Evolutionary conservation across 1,140 invertebrate genomes (phyloP), one percentile per base, ranked within the genome.

Genomic region (Eueides isabella): DNA sequence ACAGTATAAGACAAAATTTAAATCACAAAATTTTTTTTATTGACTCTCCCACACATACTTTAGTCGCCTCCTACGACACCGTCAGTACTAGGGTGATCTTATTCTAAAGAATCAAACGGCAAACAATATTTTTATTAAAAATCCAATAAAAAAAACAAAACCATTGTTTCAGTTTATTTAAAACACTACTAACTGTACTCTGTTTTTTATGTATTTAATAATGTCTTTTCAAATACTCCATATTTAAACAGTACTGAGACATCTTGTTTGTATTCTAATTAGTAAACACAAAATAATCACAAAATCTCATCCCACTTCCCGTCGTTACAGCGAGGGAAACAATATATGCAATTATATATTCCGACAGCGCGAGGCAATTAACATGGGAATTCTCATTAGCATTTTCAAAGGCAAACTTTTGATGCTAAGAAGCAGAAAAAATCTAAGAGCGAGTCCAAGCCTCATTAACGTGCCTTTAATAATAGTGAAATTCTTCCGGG

Each of bases 291-390:
- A 78, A n/a, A 86, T 83, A 83, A 87, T 81, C 75, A 77, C 80
- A 74, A 82, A 81, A 83, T 81, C 77, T 84, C 79, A 76, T 77
- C 79, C 76, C 77, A 76, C 81, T 85, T 83, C 74, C 71, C 72
- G 77, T 78, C 74, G 76, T 77, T 79, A 77, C 65, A 82, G 82
- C 76, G 82, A 80, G 79, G 79, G 78, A 85, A 88, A 88, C 85
- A 90, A 88, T 90, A 85, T 84, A 88, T 89, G 83, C 82, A 88
- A 90, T 87, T 86, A 87, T 85, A 86, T 84, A 89, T 89, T 88
- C 86, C 77, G 80, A 78, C 67, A 82, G 65, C 79, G 80, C 76
- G 71, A 79, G 86, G 85, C 88, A 91, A 91, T 91, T 91, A 91
- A 85, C 85, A 87, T 88, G 84, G 81, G 85, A 90, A 88, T 89